Evolutionary conservation across 1,140 invertebrate species (phyloP), one percentile per base, ranked within the genome.

Genomic region (Pogonomyrmex barbatus): DNA sequence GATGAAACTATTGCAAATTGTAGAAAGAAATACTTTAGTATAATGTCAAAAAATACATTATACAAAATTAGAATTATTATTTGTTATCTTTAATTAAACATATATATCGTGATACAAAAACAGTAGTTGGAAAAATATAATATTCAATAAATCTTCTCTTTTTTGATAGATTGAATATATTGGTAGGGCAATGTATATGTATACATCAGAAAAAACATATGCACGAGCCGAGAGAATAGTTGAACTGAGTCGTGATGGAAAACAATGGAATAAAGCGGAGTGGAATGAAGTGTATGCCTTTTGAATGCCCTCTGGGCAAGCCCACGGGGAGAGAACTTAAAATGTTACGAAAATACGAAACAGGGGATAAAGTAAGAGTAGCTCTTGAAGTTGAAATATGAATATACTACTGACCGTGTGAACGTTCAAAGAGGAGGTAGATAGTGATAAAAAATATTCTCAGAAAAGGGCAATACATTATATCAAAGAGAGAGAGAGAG

Each of bases 261-360:
- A 82, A 82, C 67, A 82, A 82, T 82, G 42, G 79, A 75, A 83
- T 83, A 83, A 83, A 83, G 68, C 79, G 79, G 12, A 83, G 54
- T 62, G 79, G 79, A 83, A 83, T 83, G 79, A 83, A 73, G 79
- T 83, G 79, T 75, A 75, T 83, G 79, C 68, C 79, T 83, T 75
- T 24, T 62, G 68, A 73, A 75, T 71, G 54, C 54, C 79, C 79
- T 73, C 42, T 60, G 79, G 79, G 54, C 79, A 47, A 83, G 33
- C 68, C 79, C 79, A 62, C 79, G 45, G 79, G 79, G 68, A 83
- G 56, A 45, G 42, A 83, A 83, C 79, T 83, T 83, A 83, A 75
- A 83, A 83, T 83, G 79, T 83, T 83, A 83, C 79, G 68, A 83
- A 83, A 83, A 83, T 83, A 83, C 68, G 68, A 73, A 75, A 83